Base-by-base conservation (phyloP, 1,140 invertebrate genomes). In the Fopius arisanus region DNA sequence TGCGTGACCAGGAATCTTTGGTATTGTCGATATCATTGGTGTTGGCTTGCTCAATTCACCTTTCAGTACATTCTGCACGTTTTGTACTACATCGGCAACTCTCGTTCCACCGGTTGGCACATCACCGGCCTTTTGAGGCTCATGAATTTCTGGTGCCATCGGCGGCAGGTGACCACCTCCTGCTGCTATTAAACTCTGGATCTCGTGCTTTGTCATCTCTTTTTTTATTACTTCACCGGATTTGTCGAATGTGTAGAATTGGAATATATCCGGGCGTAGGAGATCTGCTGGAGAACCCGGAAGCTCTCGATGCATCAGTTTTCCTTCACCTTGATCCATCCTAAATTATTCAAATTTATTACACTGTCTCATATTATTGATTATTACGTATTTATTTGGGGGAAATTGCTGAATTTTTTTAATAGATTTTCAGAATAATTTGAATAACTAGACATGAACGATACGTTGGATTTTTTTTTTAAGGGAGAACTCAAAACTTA, bases 171-270 rank as follows among this genome's bases (percentile, higher is more conserved):
- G 78, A 70, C 92, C 91, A 68, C 91, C 90, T 76, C 94, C 93
- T 28, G 91, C 92, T 0, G 94, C 94, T 31, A 95, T 94, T 67
- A 96, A 93, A 51, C 92, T 92, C 81, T 95, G 93, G 70, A 96
- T 95, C 86, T 96, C 93, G 78, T 94, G 90, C 77, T 94, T 87
- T 29, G 93, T 94, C 94, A 96, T 95, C 31, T 95, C 88, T 75
- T 92, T 89, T 79, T 94, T 95, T 0, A 95, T 91, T 23, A 95
- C 89, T 79, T 95, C 93, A 23, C 94, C 94, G 51, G 91, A 91
- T 78, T 94, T 93, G 79, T 95, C 92, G 78, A 95, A 94, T 0
- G 94, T 95, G 79, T 95, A 95, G 82, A 95, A 95, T 83, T 95
- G 93, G 85, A 95, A 95, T 85, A 91, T 89, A 80, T 95, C 94